Base-by-base conservation (phyloP, 1,140 invertebrate genomes). In the Sycophaga agraensis region DNA sequence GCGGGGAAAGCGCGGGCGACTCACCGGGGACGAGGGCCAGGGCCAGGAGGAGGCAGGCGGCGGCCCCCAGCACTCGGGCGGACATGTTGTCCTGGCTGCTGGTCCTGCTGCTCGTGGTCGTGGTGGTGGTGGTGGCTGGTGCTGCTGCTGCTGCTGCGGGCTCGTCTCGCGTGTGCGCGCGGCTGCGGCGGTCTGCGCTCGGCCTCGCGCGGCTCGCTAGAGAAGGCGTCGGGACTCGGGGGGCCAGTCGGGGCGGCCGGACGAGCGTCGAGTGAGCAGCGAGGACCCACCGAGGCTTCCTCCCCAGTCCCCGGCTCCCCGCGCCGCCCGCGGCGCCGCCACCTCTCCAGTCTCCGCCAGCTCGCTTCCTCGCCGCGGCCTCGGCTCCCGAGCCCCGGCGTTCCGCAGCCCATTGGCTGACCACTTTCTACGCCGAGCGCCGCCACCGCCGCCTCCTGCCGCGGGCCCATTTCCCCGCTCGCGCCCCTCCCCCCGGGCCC, bases 351-450 rank as follows among this genome's bases (percentile, higher is more conserved):
- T 35, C 45, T 37, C n/a, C n/a, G n/a, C n/a, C n/a, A n/a, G n/a
- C 45, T 43, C 40, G 40, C 39, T 55, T 31, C 24, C 39, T 40
- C 51, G 22, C 9, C 34, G 17, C 19, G 28, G 35, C 21, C n/a
- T n/a, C n/a, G n/a, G n/a, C n/a, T n/a, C n/a, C n/a, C n/a, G n/a
- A 21, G 35, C 14, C 17, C 16, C 50, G 12, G 37, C 14, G 54
- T 28, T 35, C 12, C n/a, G 54, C 24, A 17, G 55, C 56, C 35
- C 9, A 59, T 59, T 59, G 56, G 56, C 56, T 42, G 56, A 1
- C 19, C n/a, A 59, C 56, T 59, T 59, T 59, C 46, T 57, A 57
- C n/a, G 49, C 21, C 46, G 34, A 49, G 46, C 24, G n/a, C 26
- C 46, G 26, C 19, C 3, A n/a, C 17, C 0, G 42, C 7, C 46